Evolutionary conservation across 1,140 invertebrate species (phyloP), one percentile per base, ranked within the genome.

Genomic region (Agrilus planipennis): DNA sequence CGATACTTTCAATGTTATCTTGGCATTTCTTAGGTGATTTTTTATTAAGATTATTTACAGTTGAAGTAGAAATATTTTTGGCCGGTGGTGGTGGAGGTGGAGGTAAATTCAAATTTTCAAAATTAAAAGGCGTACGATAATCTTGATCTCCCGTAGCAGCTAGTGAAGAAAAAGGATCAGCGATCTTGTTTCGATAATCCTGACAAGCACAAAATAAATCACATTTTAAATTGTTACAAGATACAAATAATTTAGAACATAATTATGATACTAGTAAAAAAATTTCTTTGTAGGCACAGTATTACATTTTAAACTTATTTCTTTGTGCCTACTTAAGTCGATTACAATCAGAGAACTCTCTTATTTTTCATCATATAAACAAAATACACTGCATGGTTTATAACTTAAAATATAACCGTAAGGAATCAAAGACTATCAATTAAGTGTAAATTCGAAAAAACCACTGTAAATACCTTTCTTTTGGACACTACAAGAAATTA

Each of bases 1-100:
- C 78, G 21, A 79, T 70, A 47, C 69, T 74, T 50, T 75, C 75
- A 5, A 76, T 71, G 57, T 73, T 79, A 46, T 77, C 75, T 28
- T 60, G 48, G 2, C 52, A 50, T 55, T 63, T 64, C 41, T 60
- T 53, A 10, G 45, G 57, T 45, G 12, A 62, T 53, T 69, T n/a
- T n/a, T n/a, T n/a, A n/a, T 40, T n/a, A 31, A 39, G 15, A 28
- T 14, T 34, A n/a, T n/a, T n/a, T n/a, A n/a, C n/a, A n/a, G n/a
- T n/a, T n/a, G n/a, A n/a, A n/a, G n/a, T n/a, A n/a, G n/a, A n/a
- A n/a, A n/a, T n/a, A n/a, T n/a, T n/a, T n/a, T 43, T 45, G 4
- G 44, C 32, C 3, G 52, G 50, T 4, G 53, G 58, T 9, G 57
- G 56, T 11, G 57, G 56, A 10, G 58, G 58, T 4, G 58, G 58